phyloP scores from a whole-genome alignment of 2,888 invertebrate species.

The Drosophila dives region DNA sequence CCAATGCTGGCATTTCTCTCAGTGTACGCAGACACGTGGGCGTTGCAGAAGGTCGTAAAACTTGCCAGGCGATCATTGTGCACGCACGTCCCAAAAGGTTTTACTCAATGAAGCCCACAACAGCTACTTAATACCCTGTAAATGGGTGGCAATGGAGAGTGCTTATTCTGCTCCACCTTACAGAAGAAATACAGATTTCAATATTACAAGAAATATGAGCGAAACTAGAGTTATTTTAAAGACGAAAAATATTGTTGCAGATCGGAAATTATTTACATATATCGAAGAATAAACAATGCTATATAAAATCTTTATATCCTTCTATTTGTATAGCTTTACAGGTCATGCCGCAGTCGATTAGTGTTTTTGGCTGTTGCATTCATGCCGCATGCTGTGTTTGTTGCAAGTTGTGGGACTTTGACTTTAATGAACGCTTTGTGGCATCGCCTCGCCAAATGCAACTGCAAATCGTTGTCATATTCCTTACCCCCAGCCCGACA shows the following conservation, averaged over 20 bases:
- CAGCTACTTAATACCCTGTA: conserved; percentile 47
- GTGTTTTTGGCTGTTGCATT: neutral
- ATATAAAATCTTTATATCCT: neutral
- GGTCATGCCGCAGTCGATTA: conserved; percentile 8
- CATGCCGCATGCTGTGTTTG: conserved; percentile 33
- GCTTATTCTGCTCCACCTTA: neutral
- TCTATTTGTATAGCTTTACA: neutral
- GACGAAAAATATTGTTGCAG: neutral
- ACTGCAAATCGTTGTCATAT: conserved; percentile 30
- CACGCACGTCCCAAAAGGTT: conserved; percentile 74
- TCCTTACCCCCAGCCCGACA: conserved; percentile 4
- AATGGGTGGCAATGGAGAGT: neutral
- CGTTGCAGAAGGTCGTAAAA: conserved; percentile 78
- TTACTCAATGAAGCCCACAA: conserved; percentile 68
- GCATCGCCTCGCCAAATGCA: conserved; percentile 39
- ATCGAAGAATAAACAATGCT: neutral
- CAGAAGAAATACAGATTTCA: neutral
- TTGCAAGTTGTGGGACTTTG: conserved; percentile 61
- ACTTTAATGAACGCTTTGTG: conserved; percentile 74
- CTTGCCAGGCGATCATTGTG: conserved; percentile 65
- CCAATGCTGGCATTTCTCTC: conserved; percentile 56
- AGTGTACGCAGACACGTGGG: conserved; percentile 71
- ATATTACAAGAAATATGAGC: neutral
- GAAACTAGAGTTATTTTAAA: neutral
- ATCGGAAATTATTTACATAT: neutral